A percentile compares a stretch with the other conserved stretches of the same genome.
Conservation (phyloP, 2,113 vertebrate species). For the Galemys pyrenaicus region DNA sequence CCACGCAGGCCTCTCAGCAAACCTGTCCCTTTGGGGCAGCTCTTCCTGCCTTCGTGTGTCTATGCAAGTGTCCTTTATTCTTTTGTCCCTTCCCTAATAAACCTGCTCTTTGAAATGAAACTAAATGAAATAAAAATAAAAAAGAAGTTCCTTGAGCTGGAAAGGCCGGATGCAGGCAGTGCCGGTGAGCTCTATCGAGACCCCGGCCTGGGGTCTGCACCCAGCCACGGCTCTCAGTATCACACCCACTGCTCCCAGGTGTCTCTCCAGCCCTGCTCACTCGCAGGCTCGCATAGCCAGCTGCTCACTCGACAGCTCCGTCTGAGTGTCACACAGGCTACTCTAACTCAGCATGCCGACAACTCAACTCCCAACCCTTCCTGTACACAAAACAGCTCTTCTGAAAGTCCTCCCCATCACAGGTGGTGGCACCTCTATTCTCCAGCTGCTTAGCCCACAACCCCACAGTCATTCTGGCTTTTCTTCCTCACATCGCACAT, state of each 20-base stretch:
- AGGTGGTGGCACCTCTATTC: background rate
- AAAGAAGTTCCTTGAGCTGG: background rate
- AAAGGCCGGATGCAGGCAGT: background rate
- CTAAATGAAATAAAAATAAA: no score
- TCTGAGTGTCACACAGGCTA: background rate
- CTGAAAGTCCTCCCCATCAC: background rate
- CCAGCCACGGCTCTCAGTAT: background rate
- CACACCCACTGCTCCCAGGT: fast-evolving
- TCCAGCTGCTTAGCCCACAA: background rate
- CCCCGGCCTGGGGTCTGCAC: background rate
- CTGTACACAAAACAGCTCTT: fast-evolving
- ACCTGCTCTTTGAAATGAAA: no score
- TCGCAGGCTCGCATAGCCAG: background rate
- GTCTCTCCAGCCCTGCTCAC: background rate
- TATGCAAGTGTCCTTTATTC: no score
- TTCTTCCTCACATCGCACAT: background rate
- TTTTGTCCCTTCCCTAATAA: no score
- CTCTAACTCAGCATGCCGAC: background rate
- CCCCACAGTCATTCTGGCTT: background rate
- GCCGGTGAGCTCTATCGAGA: fast-evolving
- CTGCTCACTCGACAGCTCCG: background rate
- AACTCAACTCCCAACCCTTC: background rate
- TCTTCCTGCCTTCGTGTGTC: no score
- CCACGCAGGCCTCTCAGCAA: no score
- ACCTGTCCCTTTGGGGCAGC: no score